Evolutionary conservation across 23 tunicate species (phyloP), one percentile per base, ranked within the genome.

Genomic region (Halocynthia roretzi): DNA sequence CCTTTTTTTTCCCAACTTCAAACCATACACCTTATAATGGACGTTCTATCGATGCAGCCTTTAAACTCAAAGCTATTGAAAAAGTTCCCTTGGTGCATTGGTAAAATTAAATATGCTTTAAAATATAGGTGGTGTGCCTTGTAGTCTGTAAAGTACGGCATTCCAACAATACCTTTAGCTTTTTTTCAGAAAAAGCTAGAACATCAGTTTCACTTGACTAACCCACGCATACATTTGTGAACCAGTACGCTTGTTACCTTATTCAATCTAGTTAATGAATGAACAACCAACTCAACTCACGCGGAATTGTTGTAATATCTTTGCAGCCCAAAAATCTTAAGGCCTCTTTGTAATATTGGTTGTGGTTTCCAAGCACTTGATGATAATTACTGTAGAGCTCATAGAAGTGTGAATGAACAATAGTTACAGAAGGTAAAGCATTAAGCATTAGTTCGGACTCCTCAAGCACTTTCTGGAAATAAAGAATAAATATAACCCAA

Each of bases 331-430:
- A 77, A 64, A 83, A 94, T 72, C 93, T 55, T 55, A 94, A 66
- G 52, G 98, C 93, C 70, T 94, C 93, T 77, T 84, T 87, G 72
- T 94, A 94, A 76, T 94, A 94, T 66, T 87, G 83, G 61, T 87
- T 87, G 71, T 94, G 98, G 60, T 94, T 63, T 56, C 84, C 82
- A 66, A 75, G 65, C 4, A 84, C 58, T 81, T 94, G 98, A 77
- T 94, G 93, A 56, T 83, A 87, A 31, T 87, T 87, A 56, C 89
- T 81, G 61, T 86, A 83, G n/a, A 94, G 77, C 56, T 94, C 98
- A 71, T 94, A 94, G 62, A 83, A 94, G 6, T 90, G 82, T 49
- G 97, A 79, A 78, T 91, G 97, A 8, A 91, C 90, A 15, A 81
- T 17, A 7, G 97, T 85, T 12, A 91, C 75, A 8, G 91, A 87